phyloP scores from a whole-genome alignment of 2,113 vertebrate species.

The Podarcis cretensis region DNA sequence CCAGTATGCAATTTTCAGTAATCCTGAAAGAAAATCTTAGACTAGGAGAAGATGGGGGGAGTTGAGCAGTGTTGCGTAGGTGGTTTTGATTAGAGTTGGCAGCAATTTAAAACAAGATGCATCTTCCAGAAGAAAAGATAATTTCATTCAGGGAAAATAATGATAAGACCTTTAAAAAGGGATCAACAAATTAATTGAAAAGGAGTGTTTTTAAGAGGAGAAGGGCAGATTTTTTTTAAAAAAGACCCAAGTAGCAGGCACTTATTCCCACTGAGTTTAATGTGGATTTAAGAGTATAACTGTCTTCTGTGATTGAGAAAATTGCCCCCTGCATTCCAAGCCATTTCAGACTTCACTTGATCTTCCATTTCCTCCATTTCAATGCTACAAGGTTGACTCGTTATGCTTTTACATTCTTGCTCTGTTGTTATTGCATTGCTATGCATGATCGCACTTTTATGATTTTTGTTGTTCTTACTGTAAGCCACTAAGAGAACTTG shows the following conservation, averaged over 20 bases:
- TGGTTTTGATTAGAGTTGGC: constrained; percentile 66
- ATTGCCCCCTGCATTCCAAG: constrained; percentile 48
- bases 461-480: background rate
- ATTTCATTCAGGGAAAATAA: constrained; percentile 60
- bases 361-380: constrained; percentile 30
- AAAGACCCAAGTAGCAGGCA: background rate
- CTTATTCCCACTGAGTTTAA: constrained; percentile 29
- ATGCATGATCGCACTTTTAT: background rate
- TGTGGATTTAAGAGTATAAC: constrained; percentile 27
- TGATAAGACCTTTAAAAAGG: constrained; percentile 62
- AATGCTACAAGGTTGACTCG: background rate
- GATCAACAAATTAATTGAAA: constrained; percentile 57
- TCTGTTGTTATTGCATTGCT: constrained; percentile 20
- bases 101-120: constrained; percentile 65
- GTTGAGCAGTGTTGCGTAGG: constrained; percentile 47
- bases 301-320: constrained; percentile 35
- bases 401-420: constrained; percentile 4
- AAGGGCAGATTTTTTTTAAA: constrained; percentile 13
- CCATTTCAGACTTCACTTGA: constrained; percentile 46
- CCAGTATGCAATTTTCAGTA: constrained; percentile 48
- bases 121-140: constrained; percentile 67
- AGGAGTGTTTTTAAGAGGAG: constrained; percentile 20
- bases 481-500: background rate
- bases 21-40: constrained; percentile 48
- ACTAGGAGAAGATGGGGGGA: background rate